Evolutionary conservation across 2,888 invertebrate species (phyloP).

Genomic region (Teleiodes luculella): DNA sequence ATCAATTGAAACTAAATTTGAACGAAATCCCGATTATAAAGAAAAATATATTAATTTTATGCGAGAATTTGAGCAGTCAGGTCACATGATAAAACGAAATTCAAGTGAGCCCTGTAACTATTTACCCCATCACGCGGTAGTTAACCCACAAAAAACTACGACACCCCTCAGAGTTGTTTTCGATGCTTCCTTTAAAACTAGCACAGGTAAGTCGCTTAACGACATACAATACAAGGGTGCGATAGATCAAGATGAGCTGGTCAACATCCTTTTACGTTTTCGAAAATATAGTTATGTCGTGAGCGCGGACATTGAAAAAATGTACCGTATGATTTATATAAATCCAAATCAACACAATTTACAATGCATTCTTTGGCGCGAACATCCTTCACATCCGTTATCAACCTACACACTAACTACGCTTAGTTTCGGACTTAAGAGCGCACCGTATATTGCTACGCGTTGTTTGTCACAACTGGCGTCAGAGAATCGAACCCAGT

Average conservation of each 20-base stretch:
- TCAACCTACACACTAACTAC: slow-evolving; percentile 16
- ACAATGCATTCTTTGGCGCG: slow-evolving; percentile 18
- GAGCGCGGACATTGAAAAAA: slow-evolving; percentile 16
- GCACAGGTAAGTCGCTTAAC: slow-evolving; percentile 12
- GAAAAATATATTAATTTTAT: slow-evolving; percentile 10
- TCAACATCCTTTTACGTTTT: slow-evolving; percentile 15
- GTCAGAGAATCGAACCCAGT: slow-evolving; percentile 1
- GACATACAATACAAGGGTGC: slow-evolving; percentile 16
- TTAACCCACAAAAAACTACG: slow-evolving; percentile 8
- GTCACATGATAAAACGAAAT: background rate
- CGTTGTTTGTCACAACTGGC: slow-evolving; percentile 19
- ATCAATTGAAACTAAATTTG: background rate
- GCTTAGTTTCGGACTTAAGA: slow-evolving; percentile 20
- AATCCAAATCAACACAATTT: slow-evolving; percentile 5
- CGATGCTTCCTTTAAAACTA: slow-evolving; percentile 11
- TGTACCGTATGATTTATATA: slow-evolving; percentile 15
- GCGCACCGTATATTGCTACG: slow-evolving; percentile 19
- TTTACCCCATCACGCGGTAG: slow-evolving; percentile 9
- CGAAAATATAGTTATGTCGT: slow-evolving; percentile 13
- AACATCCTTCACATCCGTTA: slow-evolving; percentile 11
- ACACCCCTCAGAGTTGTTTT: slow-evolving; percentile 14
- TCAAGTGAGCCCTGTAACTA: background rate
- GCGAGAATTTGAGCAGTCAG: slow-evolving; percentile 9
- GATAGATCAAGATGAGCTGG: slow-evolving; percentile 14
- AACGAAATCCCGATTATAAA: background rate